Base-by-base conservation (phyloP, 2,797 vertebrate species). In the Acipenser transmontanus region DNA sequence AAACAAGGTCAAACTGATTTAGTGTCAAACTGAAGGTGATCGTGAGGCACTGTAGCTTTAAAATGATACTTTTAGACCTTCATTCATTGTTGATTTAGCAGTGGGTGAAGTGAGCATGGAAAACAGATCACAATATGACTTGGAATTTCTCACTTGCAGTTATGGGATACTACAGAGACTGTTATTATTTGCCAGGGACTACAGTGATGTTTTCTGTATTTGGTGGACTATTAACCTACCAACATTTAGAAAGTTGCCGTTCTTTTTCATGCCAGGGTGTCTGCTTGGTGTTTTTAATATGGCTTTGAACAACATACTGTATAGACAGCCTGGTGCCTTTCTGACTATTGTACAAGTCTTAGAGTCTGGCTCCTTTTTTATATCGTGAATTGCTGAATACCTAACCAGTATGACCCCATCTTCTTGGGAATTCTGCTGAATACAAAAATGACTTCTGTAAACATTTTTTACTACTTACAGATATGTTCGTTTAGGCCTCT, bases 61-160 rank as follows among this genome's bases (percentile, higher is more conserved):
- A 34, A 34, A 34, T 34, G 2, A 34, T 34, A 34, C 34, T 34
- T 34, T 34, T 34, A 34, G 34, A 34, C 34, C 34, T 34, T 13
- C 54, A 10, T 13, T 57, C 10, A 54, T 59, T 59, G 2, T 65
- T 68, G 48, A 71, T 74, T 76, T 69, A 69, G 47, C 52, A 7
- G 9, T 51, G 65, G 73, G 73, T 70, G 48, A 71, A 57, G 57
- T 75, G 66, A 72, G 69, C 48, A 72, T 74, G 64, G 66, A 63
- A 70, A 73, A 72, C 14, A 77, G 68, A 66, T 82, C 62, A 20
- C 82, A 77, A 74, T 56, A 61, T 66, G 69, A 82, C 72, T 80
- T 80, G 80, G 76, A 86, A 87, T 89, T 83, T 86, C 84, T 84
- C 84, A 72, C 71, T 7, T 63, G 59, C 11, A 8, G 49, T 72